These are phyloP conservation scores for Zootermopsis nevadensis DNA, from an alignment of 2,888 invertebrate genomes.

Conservation along the genomic window DNA sequence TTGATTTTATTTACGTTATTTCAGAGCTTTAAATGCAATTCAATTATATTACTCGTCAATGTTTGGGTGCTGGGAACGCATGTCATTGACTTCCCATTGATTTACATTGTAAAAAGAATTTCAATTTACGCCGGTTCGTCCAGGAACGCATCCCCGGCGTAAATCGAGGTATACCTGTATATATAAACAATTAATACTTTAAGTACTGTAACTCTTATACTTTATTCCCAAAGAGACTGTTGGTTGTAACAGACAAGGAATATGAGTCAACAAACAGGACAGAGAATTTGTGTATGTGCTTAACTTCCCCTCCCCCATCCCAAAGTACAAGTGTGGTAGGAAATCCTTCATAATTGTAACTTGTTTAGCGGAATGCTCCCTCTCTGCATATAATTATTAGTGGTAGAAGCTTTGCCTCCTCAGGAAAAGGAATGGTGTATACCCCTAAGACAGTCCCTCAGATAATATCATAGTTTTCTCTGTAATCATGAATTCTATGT, in stretches of 20 bases:
- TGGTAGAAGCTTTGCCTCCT: background rate
- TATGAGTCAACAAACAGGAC: background rate
- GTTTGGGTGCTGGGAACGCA: no score
- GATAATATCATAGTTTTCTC: background rate
- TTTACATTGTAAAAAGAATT: no score
- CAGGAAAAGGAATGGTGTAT: background rate
- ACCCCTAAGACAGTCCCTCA: background rate
- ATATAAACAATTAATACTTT: background rate
- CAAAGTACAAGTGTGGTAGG: background rate
- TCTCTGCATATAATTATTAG: slow-evolving; percentile 4
- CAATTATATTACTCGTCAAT: no score
- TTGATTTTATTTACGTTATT: no score
- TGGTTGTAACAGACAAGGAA: background rate
- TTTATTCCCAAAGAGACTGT: background rate
- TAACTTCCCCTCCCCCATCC: background rate
- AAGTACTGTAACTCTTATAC: background rate
- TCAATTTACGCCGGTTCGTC: no score
- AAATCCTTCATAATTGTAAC: background rate
- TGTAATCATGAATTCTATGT: background rate
- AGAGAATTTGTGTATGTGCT: background rate
- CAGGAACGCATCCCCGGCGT: no score
- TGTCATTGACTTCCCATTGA: no score
- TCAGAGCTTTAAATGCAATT: no score
- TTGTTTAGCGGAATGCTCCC: background rate
- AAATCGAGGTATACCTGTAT: no score